Base-by-base conservation (phyloP, 2,888 invertebrate genomes). In the Melanophora roralis region DNA sequence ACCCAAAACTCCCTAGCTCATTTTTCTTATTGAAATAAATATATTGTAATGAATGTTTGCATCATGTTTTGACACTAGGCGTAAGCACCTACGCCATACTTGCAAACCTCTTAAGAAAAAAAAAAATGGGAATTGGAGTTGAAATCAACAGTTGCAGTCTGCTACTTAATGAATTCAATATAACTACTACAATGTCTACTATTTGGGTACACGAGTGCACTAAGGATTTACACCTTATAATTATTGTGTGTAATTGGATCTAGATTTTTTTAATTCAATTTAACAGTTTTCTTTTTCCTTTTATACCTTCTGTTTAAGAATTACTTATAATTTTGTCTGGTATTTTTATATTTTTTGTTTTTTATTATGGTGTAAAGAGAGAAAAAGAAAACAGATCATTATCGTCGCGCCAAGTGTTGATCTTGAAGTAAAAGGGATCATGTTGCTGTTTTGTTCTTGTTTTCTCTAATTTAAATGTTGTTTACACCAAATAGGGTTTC, bases 261-360 rank as follows among this genome's bases (percentile, higher is more conserved):
- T 82, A 27, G 49, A 67, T 68, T 78, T 72, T n/a, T 19, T 71
- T 11, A 57, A 51, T 68, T 65, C 55, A 62, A 68, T 78, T 73
- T 43, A 64, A 51, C 12, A 49, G 60, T 55, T 51, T 57, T 67
- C n/a, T 1, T 59, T 72, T 60, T 38, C n/a, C n/a, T n/a, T n/a
- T 27, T 27, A 6, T 27, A 27, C 27, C 16, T 51, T 34, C 11
- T 60, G 55, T 40, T 59, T 6, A 19, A 21, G 27, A 79, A 59
- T 83, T 83, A 80, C 59, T 45, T 51, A 76, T 83, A 83, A 83
- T 82, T 83, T 80, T 81, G 83, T 83, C 83, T 82, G 79, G 16
- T 23, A 36, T 74, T 55, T 43, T 27, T 27, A 3, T 23, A 12
- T 5, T 38, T 64, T 21, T 43, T 43, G 27, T 36, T 19, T 6